Base-by-base conservation (phyloP, 2,113 vertebrate species). In the Variabilichromis moorii region DNA sequence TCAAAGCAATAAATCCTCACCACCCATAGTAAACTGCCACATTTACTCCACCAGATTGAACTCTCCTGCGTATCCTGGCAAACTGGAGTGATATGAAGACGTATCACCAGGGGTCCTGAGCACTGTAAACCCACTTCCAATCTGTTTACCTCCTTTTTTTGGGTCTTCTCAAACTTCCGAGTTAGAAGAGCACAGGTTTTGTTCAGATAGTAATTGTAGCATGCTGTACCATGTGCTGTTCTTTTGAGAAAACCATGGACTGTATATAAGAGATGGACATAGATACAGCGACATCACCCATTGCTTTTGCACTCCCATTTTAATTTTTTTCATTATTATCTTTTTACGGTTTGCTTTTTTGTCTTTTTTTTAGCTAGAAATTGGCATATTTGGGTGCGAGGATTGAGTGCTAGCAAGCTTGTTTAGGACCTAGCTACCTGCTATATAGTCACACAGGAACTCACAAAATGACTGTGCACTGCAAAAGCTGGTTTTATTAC, bases 21-120 rank as follows among this genome's bases (percentile, higher is more conserved):
- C 85, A 80, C 91, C 83, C 89, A 87, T 92, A 80, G 90, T 24
- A 71, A 91, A 90, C 85, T 61, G 85, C 66, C 86, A 82, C 88
- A 19, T 71, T 83, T 47, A 54, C 68, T 85, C 81, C 5, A 82
- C 26, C 85, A 84, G 90, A 93, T 83, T 81, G 86, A 83, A 86
- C 91, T 88, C 50, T 84, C 37, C 80, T 13, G 76, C 40, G 1
- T 17, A 51, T 86, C 85, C 86, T 13, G 82, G 83, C 88, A 80
- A 37, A 68, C 35, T 83, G 50, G 42, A 68, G 33, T 7, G 88
- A 87, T 54, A 50, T 37, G 66, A 83, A 79, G 80, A 51, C 45
- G 2, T 12, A 54, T 54, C 87, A 73, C 13, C 13, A 8, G 83
- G 55, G 24, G 11, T 57, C 71, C 1, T 3, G 19, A 11, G 76